A percentile compares a stretch with the other conserved stretches of the same genome.
Evolutionary conservation across 2,888 invertebrate genomes (phyloP).

Genomic region (Odontocolon sp.): DNA sequence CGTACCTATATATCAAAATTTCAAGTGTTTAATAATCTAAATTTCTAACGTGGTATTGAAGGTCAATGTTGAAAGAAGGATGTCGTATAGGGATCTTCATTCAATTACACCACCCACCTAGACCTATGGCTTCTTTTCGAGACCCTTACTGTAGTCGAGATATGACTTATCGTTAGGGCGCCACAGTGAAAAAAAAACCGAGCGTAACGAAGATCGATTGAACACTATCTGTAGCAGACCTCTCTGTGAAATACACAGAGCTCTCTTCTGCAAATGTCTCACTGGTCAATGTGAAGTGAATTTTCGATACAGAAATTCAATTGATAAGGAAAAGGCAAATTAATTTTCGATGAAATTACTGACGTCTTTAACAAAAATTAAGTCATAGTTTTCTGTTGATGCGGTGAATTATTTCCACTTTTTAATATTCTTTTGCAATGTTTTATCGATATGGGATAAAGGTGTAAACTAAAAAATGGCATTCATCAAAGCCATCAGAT

Average conservation of each 20-base stretch:
- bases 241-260: not conserved
- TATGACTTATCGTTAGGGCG: conserved; percentile 38
- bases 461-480: conserved; percentile 1
- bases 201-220: conserved; percentile 31
- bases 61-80: not conserved
- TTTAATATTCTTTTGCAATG: not conserved
- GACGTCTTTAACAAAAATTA: too few species aligned
- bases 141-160: conserved; percentile 22
- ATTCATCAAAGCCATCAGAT: conserved; percentile 18
- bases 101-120: conserved; percentile 31
- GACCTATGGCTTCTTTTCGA: conserved; percentile 13
- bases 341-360: too few species aligned
- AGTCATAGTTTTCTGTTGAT: too few species aligned
- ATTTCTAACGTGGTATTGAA: conserved; percentile 2
- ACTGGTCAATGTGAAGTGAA: not conserved
- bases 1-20: not conserved
- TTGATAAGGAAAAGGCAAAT: not conserved
- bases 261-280: not conserved
- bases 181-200: not conserved
- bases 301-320: conserved; percentile 1
- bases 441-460: not conserved
- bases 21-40: not conserved
- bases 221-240: not conserved
- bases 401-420: not conserved
- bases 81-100: conserved; percentile 22